Evolutionary conservation across 2,113 vertebrate species (phyloP), one percentile per base, ranked within the genome.

Genomic region (Coregonus clupeaformis): DNA sequence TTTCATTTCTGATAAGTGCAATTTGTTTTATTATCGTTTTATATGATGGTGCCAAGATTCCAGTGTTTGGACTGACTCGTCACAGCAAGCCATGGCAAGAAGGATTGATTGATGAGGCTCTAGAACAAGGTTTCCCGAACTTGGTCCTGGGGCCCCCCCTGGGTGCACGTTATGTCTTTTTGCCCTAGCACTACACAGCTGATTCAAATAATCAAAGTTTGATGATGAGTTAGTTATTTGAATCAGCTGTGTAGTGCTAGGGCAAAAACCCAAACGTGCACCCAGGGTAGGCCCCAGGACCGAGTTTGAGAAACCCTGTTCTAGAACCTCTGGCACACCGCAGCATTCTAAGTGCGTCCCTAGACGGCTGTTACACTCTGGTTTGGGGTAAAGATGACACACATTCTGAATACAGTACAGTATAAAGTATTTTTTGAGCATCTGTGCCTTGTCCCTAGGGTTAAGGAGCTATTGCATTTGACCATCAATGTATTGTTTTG

Each of bases 1-100:
- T 82, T 84, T 87, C 74, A 85, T 89, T 90, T 86, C 71, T 77
- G 76, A 87, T 88, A 79, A 87, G 82, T 85, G 80, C 55, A 77
- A 86, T 84, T 75, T 74, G 74, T 83, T 80, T 52, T 52, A 52
- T 1, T 52, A 18, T 78, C 32, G 72, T 89, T 84, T 73, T 42
- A 42, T 42, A 63, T 25, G 77, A 75, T 73, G 52, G 0, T 75
- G 87, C 86, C 87, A 89, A 87, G 84, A 90, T 91, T 87, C 74
- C 73, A 69, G 52, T 32, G n/a, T 84, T 87, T 80, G 85, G 80
- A 90, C 83, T 65, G 77, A 77, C 30, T 64, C 59, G 59, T 68
- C 83, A 80, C 76, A 52, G 64, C 68, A 63, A 76, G 74, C 62
- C 71, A 22, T 59, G 32, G 67, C 60, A 36, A 18, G 52, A 20